phyloP scores from a whole-genome alignment of 2,888 invertebrate genomes.

The Hartigia nigra region DNA sequence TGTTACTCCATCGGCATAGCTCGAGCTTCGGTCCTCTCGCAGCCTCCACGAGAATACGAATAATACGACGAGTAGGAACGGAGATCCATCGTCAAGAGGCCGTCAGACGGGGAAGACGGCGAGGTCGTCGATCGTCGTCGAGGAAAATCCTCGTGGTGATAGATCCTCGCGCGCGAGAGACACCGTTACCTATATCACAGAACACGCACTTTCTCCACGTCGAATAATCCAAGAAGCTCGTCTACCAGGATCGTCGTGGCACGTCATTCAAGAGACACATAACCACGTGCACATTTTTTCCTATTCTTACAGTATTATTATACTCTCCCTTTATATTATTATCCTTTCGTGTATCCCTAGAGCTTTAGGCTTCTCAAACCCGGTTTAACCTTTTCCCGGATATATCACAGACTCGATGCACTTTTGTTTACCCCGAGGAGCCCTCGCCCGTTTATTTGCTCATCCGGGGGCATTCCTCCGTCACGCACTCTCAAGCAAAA shows the following conservation, averaged over 20 bases:
- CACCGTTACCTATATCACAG: constrained; percentile 32
- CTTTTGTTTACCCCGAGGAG: background rate
- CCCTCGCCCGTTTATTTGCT: constrained; percentile 3
- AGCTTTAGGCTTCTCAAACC: background rate
- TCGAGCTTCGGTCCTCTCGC: constrained; percentile 53
- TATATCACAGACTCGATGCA: constrained; percentile 4
- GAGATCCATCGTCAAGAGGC: constrained; percentile 46
- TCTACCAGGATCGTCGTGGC: background rate
- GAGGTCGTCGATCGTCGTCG: background rate
- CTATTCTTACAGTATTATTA: background rate
- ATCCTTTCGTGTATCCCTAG: background rate
- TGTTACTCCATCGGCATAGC: constrained; percentile 63
- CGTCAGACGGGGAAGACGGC: background rate
- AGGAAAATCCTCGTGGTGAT: background rate
- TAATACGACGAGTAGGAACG: constrained; percentile 23
- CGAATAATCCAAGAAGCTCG: background rate
- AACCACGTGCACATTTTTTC: background rate
- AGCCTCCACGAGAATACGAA: constrained; percentile 55
- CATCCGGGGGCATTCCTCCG: background rate
- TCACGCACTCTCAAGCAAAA: background rate
- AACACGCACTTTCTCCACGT: constrained; percentile 28
- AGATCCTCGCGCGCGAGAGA: background rate
- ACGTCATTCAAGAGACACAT: background rate
- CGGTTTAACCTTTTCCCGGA: background rate
- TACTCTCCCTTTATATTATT: background rate